Evolutionary conservation across 2,113 vertebrate genomes (phyloP).

Genomic region (Thinocorus orbignyianus): DNA sequence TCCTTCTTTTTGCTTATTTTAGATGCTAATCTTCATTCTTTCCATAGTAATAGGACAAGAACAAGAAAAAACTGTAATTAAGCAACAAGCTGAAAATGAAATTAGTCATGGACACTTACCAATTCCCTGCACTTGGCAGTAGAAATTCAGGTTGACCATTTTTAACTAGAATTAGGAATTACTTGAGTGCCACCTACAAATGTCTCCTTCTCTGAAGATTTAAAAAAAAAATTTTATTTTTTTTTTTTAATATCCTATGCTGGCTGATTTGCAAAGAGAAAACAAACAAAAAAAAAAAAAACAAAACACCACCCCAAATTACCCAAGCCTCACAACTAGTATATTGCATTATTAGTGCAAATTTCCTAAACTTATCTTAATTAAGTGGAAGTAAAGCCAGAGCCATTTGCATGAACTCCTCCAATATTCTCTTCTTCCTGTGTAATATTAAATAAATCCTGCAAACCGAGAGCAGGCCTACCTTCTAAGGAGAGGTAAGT

Average conservation of each 20-base stretch:
- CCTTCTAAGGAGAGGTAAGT: background rate
- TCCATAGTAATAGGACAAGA: background rate
- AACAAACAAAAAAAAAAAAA: background rate
- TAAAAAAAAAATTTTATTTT: background rate
- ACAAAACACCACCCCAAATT: background rate
- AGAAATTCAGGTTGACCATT: background rate
- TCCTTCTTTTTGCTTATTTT: background rate
- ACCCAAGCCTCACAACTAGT: background rate
- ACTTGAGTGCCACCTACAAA: background rate
- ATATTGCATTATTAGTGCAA: background rate
- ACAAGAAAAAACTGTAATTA: background rate
- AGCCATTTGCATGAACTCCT: background rate
- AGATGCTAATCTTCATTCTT: background rate
- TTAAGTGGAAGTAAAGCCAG: background rate
- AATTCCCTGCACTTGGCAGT: background rate
- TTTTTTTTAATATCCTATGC: background rate
- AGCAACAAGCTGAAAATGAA: background rate
- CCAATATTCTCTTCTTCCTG: background rate
- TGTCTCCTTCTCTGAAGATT: background rate
- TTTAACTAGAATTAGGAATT: background rate
- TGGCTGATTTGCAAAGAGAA: background rate
- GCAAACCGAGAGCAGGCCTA: background rate
- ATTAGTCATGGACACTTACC: background rate
- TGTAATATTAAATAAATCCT: background rate
- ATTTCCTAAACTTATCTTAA: background rate